phyloP scores from a whole-genome alignment of 2,113 vertebrate genomes.

The Cepphus grylle region DNA sequence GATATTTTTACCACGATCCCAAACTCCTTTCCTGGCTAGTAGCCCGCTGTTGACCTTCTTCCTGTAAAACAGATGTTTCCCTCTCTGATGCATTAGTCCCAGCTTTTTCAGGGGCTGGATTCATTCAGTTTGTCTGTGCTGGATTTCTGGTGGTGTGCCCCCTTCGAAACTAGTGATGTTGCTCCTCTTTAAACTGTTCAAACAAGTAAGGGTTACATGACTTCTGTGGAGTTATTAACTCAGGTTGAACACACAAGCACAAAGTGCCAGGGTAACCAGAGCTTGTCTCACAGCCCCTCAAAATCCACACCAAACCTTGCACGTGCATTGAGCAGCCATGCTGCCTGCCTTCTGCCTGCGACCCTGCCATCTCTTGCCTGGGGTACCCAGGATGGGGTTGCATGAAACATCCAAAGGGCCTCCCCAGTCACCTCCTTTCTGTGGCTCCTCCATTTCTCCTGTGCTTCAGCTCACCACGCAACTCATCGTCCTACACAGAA shows the following conservation, averaged over 20 bases:
- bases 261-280: background rate
- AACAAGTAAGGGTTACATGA: background rate
- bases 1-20: background rate
- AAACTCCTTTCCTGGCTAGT: background rate
- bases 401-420: background rate
- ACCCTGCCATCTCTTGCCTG: background rate
- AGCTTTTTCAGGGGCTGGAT: background rate
- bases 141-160: background rate
- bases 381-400: background rate
- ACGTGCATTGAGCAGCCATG: background rate
- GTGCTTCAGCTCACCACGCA: rapidly evolving
- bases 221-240: background rate
- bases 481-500: background rate
- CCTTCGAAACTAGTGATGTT: background rate
- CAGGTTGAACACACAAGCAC: background rate
- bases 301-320: background rate
- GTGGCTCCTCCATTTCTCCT: background rate
- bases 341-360: background rate
- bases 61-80: background rate
- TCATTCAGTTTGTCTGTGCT: background rate
- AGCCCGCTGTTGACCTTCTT: background rate
- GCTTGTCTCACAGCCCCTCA: background rate
- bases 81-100: background rate
- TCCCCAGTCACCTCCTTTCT: background rate
- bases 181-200: background rate